These are phyloP conservation scores for Nymphalis urticae DNA, from an alignment of 2,888 invertebrate genomes.

Conservation along the genomic window DNA sequence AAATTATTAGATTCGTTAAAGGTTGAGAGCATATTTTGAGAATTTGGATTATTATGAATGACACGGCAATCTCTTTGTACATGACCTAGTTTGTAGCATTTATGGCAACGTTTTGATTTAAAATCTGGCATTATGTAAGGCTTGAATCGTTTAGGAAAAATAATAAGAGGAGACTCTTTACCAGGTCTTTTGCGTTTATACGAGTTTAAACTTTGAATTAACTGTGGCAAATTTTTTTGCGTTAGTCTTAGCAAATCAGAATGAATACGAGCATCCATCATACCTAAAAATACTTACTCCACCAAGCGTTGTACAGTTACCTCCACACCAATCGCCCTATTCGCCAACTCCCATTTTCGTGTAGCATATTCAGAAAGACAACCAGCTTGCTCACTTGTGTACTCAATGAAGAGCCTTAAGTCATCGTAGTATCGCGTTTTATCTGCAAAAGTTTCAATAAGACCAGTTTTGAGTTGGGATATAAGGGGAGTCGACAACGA, in stretches of 20 bases:
- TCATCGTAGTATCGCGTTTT: not conserved
- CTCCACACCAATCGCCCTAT: not conserved
- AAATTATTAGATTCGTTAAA: too few species aligned
- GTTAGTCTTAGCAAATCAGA: not conserved
- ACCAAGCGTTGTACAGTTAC: not conserved
- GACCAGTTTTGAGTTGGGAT: not conserved
- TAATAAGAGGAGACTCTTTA: not conserved
- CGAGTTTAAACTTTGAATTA: not conserved
- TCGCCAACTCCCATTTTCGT: not conserved
- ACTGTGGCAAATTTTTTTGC: not conserved
- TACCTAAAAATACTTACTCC: not conserved
- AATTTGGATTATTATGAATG: not conserved
- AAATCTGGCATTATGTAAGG: not conserved
- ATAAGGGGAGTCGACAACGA: too few species aligned
- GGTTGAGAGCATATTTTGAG: not conserved
- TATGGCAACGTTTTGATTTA: not conserved
- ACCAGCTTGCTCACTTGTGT: not conserved
- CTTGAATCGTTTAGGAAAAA: not conserved
- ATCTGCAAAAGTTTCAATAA: not conserved
- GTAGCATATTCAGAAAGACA: not conserved
- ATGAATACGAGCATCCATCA: not conserved
- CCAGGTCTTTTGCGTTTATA: not conserved
- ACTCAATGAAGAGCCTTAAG: not conserved
- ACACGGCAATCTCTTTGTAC: not conserved
- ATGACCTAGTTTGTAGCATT: not conserved